These are phyloP conservation scores for Echinops telfairi DNA, from an alignment of 2,113 vertebrate species.

Conservation along the genomic window DNA sequence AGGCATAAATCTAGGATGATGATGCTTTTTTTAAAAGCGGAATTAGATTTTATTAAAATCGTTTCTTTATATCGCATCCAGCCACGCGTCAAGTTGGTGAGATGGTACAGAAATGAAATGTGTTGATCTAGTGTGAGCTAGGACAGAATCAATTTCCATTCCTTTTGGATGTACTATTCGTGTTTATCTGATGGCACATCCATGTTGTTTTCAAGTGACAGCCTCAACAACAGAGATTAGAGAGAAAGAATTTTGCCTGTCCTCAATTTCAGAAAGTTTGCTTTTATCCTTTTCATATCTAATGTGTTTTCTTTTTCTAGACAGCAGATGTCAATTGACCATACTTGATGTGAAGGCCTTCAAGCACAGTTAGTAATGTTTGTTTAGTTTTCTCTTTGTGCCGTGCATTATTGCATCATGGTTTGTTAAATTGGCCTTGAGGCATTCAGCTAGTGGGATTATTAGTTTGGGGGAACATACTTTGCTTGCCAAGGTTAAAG, in stretches of 20 bases:
- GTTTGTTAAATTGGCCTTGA: not conserved
- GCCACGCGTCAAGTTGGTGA: conserved; percentile 75
- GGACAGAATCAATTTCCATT: conserved; percentile 79
- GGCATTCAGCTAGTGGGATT: conserved; percentile 25
- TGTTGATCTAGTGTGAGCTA: conserved; percentile 75
- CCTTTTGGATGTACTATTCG: conserved; percentile 74
- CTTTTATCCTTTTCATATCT: conserved; percentile 56
- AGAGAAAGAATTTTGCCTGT: conserved; percentile 39
- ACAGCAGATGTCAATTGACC: conserved; percentile 77
- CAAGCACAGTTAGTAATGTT: conserved; percentile 80
- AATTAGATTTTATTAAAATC: conserved; percentile 86
- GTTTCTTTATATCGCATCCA: conserved; percentile 83
- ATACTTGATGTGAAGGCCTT: conserved; percentile 76
- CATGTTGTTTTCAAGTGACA: conserved; percentile 72
- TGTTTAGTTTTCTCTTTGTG: conserved; percentile 59
- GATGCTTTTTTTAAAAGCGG: conserved; percentile 18
- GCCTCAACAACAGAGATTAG: conserved; percentile 46
- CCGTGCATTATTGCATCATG: conserved; percentile 70
- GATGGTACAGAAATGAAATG: conserved; percentile 81
- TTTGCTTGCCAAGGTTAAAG: not conserved
- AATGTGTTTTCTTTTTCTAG: conserved; percentile 70
- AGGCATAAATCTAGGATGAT: conserved; percentile 76
- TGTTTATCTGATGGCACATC: conserved; percentile 80
- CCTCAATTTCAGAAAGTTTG: conserved; percentile 58
- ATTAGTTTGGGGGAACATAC: not conserved